Evolutionary conservation across 2,113 vertebrate species (phyloP).

Genomic region (Syrmaticus mikado): DNA sequence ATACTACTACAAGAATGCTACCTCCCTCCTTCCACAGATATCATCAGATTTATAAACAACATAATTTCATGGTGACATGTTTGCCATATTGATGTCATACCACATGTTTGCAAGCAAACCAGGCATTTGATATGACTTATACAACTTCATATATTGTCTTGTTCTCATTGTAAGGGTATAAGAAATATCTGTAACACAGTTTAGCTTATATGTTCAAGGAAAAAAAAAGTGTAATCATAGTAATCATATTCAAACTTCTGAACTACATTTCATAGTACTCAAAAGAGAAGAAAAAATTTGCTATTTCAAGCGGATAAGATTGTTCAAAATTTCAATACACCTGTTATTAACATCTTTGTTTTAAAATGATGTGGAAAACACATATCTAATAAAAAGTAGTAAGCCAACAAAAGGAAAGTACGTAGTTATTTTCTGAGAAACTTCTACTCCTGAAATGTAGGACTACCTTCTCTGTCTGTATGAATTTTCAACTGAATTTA

Average conservation of each 20-base stretch:
- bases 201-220: not conserved
- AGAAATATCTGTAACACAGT: not conserved
- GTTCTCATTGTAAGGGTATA: not conserved
- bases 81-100: not conserved
- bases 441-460: not conserved
- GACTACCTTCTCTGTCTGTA: not conserved
- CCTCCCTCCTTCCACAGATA: too few relatives aligned
- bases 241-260: not conserved
- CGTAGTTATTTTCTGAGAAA: not conserved
- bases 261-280: not conserved
- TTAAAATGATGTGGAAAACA: not conserved
- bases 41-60: not conserved
- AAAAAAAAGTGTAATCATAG: not conserved
- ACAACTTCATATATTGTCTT: not conserved
- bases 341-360: not conserved
- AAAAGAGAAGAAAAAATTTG: not conserved
- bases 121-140: not conserved
- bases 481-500: not conserved
- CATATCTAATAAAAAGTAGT: not conserved
- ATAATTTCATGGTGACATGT: not conserved
- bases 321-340: not conserved
- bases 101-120: not conserved
- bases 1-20: not conserved
- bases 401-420: not conserved
- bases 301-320: not conserved